Base-by-base conservation (phyloP, 2,888 invertebrate genomes). In the Orthosia incerta region DNA sequence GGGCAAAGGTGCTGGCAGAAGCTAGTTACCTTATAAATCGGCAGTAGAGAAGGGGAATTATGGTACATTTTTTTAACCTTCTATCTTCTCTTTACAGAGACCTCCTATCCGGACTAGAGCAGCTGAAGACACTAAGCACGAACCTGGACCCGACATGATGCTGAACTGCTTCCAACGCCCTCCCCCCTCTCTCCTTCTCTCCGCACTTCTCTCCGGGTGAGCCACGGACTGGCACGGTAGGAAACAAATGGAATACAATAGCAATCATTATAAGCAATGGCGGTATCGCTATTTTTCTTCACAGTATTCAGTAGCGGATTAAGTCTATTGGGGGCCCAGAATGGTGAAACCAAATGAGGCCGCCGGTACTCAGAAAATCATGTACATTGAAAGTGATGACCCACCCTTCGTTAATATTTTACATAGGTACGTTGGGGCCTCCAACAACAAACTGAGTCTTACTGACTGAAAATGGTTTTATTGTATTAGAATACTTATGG, bases 81-180 rank as follows among this genome's bases (percentile, higher is more conserved):
- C n/a, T 0, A 23, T 64, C 18, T 70, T 59, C 46, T 59, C 20
- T 20, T 90, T 90, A 3, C 94, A 96, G 96, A 83, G 96, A 96
- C 15, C 90, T 96, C 0, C 84, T 96, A 16, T 91, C 93, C 0
- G 96, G 96, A 0, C 79, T 96, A 53, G 95, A 95, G 39, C 94
- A 94, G 78, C 90, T 96, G 23, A 92, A 93, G 71, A 86, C 91
- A 0, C 87, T 96, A 55, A 94, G 96, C 80, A 87, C 92, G 12
- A 86, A 90, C 1, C 90, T 96, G 62, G 95, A 96, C 67, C 94
- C 93, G 48, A 93, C 96, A 87, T 96, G 96, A 96, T 91, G 57
- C 65, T 71, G 55, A 64, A 23, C 63, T 46, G 39, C 60, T 55
- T 46, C 64, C 63, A n/a, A n/a, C 18, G 20, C 11, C 26, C 50